A percentile compares a stretch with the other conserved stretches of the same genome.
Conservation (phyloP, 2,888 invertebrate species). For the Tenthredo livida region DNA sequence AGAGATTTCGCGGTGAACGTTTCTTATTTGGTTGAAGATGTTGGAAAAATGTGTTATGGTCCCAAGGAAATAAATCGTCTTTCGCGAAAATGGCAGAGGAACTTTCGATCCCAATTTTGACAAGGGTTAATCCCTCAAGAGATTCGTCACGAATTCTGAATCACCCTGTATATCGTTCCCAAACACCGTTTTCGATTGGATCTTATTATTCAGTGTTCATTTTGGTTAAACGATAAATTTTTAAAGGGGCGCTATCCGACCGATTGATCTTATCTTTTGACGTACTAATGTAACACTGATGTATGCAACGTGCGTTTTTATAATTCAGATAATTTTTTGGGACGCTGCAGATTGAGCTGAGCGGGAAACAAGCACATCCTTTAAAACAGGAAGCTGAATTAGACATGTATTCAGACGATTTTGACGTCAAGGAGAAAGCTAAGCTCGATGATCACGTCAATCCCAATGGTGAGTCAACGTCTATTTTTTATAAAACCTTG, state of each 20-base stretch:
- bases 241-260: not conserved
- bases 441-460: constrained; percentile 73
- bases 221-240: not conserved
- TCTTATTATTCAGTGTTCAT: not conserved
- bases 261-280: constrained; percentile 1
- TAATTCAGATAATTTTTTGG: constrained; percentile 47
- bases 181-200: not conserved
- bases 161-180: not conserved
- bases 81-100: too few relatives aligned
- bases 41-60: too few relatives aligned
- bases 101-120: too few relatives aligned
- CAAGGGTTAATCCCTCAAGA: too few relatives aligned
- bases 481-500: constrained; percentile 11
- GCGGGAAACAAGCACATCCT: constrained; percentile 69
- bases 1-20: too few relatives aligned
- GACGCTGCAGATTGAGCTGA: constrained; percentile 64
- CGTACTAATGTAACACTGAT: constrained; percentile 41
- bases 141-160: too few relatives aligned
- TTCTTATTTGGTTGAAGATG: too few relatives aligned
- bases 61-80: too few relatives aligned
- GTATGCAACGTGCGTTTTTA: constrained; percentile 16
- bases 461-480: constrained; percentile 60
- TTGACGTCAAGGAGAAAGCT: constrained; percentile 87
- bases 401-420: constrained; percentile 97
- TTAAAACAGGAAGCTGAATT: constrained; percentile 83